Percentiles rank a stretch among this genome's conserved stretches.
These are phyloP conservation scores for Danio choprae DNA, from an alignment of 2,797 vertebrate species.

Conservation along the genomic window DNA sequence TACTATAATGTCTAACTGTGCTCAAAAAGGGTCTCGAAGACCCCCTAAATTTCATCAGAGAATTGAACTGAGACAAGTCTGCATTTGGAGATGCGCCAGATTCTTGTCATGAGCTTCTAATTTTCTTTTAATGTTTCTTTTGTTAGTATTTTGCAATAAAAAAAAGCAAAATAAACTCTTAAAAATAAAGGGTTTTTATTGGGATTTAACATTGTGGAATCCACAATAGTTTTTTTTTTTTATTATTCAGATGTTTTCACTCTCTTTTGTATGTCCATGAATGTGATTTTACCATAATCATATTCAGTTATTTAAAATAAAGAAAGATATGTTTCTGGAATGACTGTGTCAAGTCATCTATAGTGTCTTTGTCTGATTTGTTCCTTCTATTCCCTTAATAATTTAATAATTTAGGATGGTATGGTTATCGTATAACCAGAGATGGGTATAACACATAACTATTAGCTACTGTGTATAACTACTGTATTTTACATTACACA, in stretches of 20 bases:
- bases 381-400: too few species aligned
- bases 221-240: too few species aligned
- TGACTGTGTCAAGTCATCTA: not conserved
- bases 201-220: too few species aligned
- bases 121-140: not conserved
- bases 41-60: not conserved
- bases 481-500: too few species aligned
- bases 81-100: not conserved
- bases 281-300: not conserved
- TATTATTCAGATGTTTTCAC: too few species aligned
- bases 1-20: not conserved
- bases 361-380: not conserved
- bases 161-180: not conserved
- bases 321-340: not conserved
- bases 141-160: conserved; percentile 26
- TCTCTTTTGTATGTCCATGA: not conserved
- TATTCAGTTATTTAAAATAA: not conserved
- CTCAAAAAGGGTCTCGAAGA: not conserved
- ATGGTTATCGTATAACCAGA: too few species aligned
- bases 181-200: too few species aligned
- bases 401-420: too few species aligned
- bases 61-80: not conserved
- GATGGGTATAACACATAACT: too few species aligned
- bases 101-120: not conserved
- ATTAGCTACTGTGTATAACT: too few species aligned